Conservation (phyloP, 2,888 invertebrate species). For the Silvanus unidentatus region DNA sequence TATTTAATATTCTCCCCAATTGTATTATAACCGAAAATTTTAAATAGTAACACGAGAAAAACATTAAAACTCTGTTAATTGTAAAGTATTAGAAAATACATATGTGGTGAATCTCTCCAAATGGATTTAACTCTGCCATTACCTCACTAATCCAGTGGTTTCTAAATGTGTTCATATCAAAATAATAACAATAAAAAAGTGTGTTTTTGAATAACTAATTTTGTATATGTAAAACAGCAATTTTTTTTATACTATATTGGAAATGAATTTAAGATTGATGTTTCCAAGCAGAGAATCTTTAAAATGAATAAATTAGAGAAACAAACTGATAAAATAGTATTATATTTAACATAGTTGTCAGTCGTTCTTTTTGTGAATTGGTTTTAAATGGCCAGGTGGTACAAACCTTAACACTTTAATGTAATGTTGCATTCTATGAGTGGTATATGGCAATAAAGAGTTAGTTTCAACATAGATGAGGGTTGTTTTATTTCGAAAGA, state of each 20-base stretch:
- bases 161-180: conserved; percentile 44
- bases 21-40: conserved; percentile 1
- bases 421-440: conserved; percentile 39
- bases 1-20: too few species aligned
- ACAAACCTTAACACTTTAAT: conserved; percentile 40
- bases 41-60: conserved; percentile 20
- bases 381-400: conserved; percentile 30
- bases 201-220: conserved; percentile 35
- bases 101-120: conserved; percentile 37
- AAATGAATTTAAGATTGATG: too few species aligned
- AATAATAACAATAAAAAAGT: conserved; percentile 15
- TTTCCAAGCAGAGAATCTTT: too few species aligned
- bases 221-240: too few species aligned
- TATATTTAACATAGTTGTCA: conserved; percentile 23
- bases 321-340: conserved; percentile 33
- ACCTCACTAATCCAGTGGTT: conserved; percentile 38
- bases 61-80: conserved; percentile 33
- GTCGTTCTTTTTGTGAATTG: conserved; percentile 4
- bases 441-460: conserved; percentile 49
- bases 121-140: conserved; percentile 40
- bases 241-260: conserved; percentile 35
- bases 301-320: too few species aligned
- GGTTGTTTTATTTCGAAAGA: conserved; percentile 6
- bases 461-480: conserved; percentile 41
- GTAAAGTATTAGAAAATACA: conserved; percentile 20